A percentile compares a stretch with the other conserved stretches of the same genome.
phyloP scores from a whole-genome alignment of 2,888 invertebrate species.

The Vanessa cardui region DNA sequence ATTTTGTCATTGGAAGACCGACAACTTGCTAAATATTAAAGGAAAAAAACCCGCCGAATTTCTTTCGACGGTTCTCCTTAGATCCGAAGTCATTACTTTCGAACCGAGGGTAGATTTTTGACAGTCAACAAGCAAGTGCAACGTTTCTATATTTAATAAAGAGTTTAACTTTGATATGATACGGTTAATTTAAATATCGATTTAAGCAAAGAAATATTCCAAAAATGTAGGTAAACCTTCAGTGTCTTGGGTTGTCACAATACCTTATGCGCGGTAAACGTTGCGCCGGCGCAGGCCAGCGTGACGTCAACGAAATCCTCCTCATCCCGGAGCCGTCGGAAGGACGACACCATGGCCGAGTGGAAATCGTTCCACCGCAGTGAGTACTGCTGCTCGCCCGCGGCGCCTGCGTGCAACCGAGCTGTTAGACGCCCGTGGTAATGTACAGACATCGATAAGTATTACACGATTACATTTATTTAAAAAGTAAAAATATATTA shows the following conservation, averaged over 20 bases:
- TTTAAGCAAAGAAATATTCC: too few relatives aligned
- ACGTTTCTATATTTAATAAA: too few relatives aligned
- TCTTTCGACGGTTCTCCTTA: too few relatives aligned
- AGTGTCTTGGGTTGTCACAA: not conserved
- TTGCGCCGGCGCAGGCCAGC: slow-evolving; percentile 94
- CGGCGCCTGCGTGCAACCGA: slow-evolving; percentile 61
- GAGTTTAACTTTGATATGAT: too few relatives aligned
- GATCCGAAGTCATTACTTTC: too few relatives aligned
- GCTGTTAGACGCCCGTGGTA: slow-evolving; percentile 35
- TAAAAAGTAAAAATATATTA: too few relatives aligned
- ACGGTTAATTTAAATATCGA: too few relatives aligned
- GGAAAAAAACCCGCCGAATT: too few relatives aligned
- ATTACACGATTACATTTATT: not conserved
- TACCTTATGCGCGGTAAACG: slow-evolving; percentile 94
- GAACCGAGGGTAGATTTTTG: too few relatives aligned
- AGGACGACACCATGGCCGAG: slow-evolving; percentile 94
- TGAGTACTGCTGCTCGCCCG: slow-evolving; percentile 93
- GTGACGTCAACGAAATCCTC: slow-evolving; percentile 97
- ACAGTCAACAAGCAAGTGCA: too few relatives aligned
- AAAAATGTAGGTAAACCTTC: not conserved
- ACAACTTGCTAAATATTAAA: too few relatives aligned
- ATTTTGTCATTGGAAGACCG: too few relatives aligned
- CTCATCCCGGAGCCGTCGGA: slow-evolving; percentile 93
- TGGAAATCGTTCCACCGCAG: slow-evolving; percentile 98
- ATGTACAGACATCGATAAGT: not conserved